Base-by-base conservation (phyloP, 2,113 vertebrate genomes). In the Cyrtonyx montezumae region DNA sequence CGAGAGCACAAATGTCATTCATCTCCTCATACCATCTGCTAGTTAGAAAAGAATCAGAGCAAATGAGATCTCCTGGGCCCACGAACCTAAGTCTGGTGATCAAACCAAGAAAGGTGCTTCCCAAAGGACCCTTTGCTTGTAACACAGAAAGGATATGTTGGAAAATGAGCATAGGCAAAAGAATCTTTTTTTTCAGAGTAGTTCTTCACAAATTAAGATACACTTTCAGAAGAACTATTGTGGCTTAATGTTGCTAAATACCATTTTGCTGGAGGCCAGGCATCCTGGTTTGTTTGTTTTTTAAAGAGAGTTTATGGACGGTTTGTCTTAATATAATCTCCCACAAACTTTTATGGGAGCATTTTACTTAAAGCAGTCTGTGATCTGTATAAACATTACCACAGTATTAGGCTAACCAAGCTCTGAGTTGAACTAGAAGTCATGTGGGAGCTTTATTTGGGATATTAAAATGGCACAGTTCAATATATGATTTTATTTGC, bases 401-500 rank as follows among this genome's bases (percentile, higher is more conserved):
- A 43, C 76, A 32, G 68, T 65, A 37, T 58, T 71, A 84, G 76
- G 40, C 53, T 93, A 91, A 82, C 70, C 51, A 56, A 94, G 88
- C 76, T 68, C 42, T n/a, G 49, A 94, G 79, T 76, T 9, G 85
- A 86, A 92, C 70, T 51, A 36, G 66, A 88, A 96, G 85, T 63
- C 37, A 5, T 16, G 70, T 95, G 83, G 83, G 88, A 97, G 76
- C 90, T 90, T 70, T 94, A 95, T 95, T 96, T 90, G 74, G 85
- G 75, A 87, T 87, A 95, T 91, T 80, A 15, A 80, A 96, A 94
- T 74, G 94, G 86, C 91, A 93, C 59, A 63, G 78, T 95, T 96
- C 93, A 94, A 93, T 95, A 93, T 80, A 92, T 80, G 61, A 91
- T 96, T 97, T 97, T 97, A 96, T 97, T 97, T 94, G 73, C 85